Base-by-base conservation (phyloP, 2,888 invertebrate genomes). In the Leptinotarsa juncta region DNA sequence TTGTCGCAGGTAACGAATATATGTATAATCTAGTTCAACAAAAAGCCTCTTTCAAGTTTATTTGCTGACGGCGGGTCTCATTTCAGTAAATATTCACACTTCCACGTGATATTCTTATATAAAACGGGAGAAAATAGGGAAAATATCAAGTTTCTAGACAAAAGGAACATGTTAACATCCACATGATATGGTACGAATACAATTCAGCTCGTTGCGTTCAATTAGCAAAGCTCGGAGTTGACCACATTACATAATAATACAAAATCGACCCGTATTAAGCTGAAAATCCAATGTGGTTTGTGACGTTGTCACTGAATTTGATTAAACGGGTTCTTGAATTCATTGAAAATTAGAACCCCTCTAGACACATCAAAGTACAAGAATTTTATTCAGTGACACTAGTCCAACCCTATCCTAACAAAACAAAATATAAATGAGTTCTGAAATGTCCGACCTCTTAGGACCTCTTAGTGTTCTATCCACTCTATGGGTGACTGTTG, bases 41-140 rank as follows among this genome's bases (percentile, higher is more conserved):
- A 53, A 53, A 12, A 20, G 51, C n/a, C n/a, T 51, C 16, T 57
- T 14, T 23, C 26, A 0, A 18, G 20, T 57, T 57, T 14, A 23
- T 26, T 57, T 57, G 57, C 26, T 14, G 57, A 16, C 23, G 3
- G 57, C 57, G 4, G 57, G 15, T 23, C 23, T 57, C 53, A 26
- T 57, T 57, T 57, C 57, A 20, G 23, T 23, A 57, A 57, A 57
- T 57, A 57, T 57, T 57, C 57, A 20, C 57, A 23, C 15, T 57
- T 23, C 57, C 57, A 15, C 23, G 57, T 26, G 4, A 57, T 57
- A 57, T 57, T 23, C 23, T 15, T 23, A 23, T 23, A 57, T 20
- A 23, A 57, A 57, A 57, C 57, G 20, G 4, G 57, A 57, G 23
- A 57, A 57, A 57, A 15, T 23, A 23, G 15, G 57, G 15, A 23